These are phyloP conservation scores for Galaxea fascicularis DNA, from an alignment of 92 coral and sea anemone genomes.

Conservation along the genomic window DNA sequence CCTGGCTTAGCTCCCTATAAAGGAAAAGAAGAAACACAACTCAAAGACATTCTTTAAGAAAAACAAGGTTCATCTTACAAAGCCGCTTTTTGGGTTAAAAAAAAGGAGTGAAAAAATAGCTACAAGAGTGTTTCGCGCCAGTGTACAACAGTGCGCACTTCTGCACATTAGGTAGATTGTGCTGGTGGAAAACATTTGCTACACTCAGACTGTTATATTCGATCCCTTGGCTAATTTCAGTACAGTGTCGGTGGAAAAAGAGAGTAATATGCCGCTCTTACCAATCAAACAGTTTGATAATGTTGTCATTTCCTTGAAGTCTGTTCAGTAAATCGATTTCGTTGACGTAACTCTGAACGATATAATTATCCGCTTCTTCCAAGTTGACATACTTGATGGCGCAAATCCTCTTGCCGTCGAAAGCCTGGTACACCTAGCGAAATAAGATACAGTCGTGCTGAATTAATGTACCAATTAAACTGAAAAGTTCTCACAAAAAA, in stretches of 20 bases:
- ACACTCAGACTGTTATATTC: too few relatives aligned
- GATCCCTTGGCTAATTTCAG: too few relatives aligned
- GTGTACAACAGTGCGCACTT: too few relatives aligned
- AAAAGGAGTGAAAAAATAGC: too few relatives aligned
- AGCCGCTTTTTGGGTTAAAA: too few relatives aligned
- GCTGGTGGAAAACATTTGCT: too few relatives aligned
- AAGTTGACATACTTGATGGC: slow-evolving; percentile 92
- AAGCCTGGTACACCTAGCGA: slow-evolving; percentile 76
- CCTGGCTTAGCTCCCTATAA: slow-evolving; percentile 89
- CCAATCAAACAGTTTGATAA: slow-evolving; percentile 93
- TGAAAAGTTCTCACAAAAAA: too few relatives aligned
- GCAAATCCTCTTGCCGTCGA: slow-evolving; percentile 84
- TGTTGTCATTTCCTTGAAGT: slow-evolving; percentile 95
- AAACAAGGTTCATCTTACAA: not conserved
- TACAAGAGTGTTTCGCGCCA: too few relatives aligned
- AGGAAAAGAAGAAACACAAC: not conserved
- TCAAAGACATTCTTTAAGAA: not conserved
- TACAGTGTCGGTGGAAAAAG: not conserved
- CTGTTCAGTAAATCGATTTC: slow-evolving; percentile 89
- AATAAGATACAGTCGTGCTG: not conserved
- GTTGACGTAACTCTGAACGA: slow-evolving; percentile 92
- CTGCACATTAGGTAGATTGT: too few relatives aligned
- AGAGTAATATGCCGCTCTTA: slow-evolving; percentile 41
- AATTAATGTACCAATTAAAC: too few relatives aligned
- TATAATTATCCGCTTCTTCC: slow-evolving; percentile 89